phyloP scores from a whole-genome alignment of 1,140 invertebrate species.

The Drosophila orosa region DNA sequence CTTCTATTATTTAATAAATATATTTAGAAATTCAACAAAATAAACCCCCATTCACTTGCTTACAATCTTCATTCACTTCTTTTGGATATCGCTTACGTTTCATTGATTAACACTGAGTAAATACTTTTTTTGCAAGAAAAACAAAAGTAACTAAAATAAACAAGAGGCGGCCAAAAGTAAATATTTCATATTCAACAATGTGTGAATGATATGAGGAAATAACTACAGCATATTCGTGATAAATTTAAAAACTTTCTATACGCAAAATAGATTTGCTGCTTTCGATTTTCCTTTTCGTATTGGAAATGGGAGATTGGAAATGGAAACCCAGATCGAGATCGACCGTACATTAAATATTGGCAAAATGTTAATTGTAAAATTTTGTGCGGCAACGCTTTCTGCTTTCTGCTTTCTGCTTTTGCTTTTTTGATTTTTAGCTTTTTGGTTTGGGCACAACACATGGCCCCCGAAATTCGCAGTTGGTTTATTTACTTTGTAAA shows the following conservation, averaged over 20 bases:
- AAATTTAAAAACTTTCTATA: constrained; percentile 57
- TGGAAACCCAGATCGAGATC: background rate
- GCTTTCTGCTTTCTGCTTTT: constrained; percentile 7
- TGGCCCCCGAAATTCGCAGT: constrained; percentile 70
- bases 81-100: background rate
- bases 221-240: constrained; percentile 34
- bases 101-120: constrained; percentile 7
- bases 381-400: constrained; percentile 10
- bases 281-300: constrained; percentile 6
- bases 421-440: constrained; percentile 17
- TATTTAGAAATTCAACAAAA: background rate
- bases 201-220: constrained; percentile 66
- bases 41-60: background rate
- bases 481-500: constrained; percentile 78
- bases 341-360: constrained; percentile 19
- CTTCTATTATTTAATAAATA: no score
- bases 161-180: constrained; percentile 46
- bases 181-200: constrained; percentile 71
- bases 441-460: constrained; percentile 56
- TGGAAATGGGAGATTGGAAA: constrained; percentile 41
- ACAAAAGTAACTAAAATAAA: constrained; percentile 51
- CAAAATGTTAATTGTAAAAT: constrained; percentile 49
- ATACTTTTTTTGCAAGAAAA: constrained; percentile 11
- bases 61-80: background rate
- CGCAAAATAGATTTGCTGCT: constrained; percentile 23